These are phyloP conservation scores for Trichacis sp. DNA, from an alignment of 2,888 invertebrate genomes.

Conservation along the genomic window DNA sequence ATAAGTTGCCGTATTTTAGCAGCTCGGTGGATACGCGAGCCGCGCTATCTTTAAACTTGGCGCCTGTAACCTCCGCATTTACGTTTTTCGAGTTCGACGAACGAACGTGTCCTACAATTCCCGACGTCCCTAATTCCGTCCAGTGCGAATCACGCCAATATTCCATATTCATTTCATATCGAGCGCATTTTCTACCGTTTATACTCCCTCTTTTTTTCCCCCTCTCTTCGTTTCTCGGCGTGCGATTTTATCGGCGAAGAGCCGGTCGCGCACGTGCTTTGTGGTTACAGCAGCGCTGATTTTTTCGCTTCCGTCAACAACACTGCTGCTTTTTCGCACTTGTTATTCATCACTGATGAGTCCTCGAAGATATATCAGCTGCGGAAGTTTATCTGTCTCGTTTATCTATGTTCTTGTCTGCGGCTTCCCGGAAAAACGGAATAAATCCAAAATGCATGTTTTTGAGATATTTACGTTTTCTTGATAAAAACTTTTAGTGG, in stretches of 20 bases:
- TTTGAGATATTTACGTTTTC: too few species aligned
- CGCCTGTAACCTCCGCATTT: conserved; percentile 45
- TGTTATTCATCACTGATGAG: too few species aligned
- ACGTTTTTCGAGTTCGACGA: conserved; percentile 48
- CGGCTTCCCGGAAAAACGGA: too few species aligned
- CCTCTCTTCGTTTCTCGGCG: too few species aligned
- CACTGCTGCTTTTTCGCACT: too few species aligned
- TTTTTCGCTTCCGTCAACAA: not conserved
- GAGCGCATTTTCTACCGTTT: not conserved
- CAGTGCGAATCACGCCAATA: not conserved
- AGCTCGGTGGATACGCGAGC: conserved; percentile 26
- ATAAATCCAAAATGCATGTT: too few species aligned
- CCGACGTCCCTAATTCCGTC: conserved; percentile 25
- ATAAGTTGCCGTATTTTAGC: conserved; percentile 1
- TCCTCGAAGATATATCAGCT: too few species aligned
- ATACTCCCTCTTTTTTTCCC: too few species aligned
- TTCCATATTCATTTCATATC: not conserved
- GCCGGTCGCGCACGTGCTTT: not conserved
- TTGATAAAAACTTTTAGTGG: too few species aligned
- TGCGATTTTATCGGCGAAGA: not conserved
- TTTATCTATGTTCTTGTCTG: too few species aligned
- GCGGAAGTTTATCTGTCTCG: too few species aligned
- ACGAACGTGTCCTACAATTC: conserved; percentile 48
- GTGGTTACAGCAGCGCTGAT: not conserved
- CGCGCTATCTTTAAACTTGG: conserved; percentile 45